Evolutionary conservation across 2,113 vertebrate genomes (phyloP).

Genomic region (Heterotilapia buettikoferi): DNA sequence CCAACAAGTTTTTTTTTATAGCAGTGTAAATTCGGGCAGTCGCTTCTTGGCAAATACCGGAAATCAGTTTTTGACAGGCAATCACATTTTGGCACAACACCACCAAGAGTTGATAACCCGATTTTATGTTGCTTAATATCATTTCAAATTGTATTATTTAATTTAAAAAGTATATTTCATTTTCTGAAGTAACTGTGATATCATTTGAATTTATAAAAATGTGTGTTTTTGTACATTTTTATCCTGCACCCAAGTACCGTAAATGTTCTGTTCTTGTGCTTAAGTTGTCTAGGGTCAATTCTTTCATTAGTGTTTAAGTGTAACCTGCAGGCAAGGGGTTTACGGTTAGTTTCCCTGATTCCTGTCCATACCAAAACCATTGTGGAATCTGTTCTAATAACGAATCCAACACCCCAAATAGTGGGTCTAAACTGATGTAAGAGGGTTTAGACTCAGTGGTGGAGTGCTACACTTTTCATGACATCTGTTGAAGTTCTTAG

Average conservation of each 20-base stretch:
- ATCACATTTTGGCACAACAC: neutral
- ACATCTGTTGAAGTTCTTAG: neutral
- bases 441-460: neutral
- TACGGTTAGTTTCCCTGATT: neutral
- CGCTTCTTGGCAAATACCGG: neutral
- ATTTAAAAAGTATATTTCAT: neutral
- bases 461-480: rapidly evolving
- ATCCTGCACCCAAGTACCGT: neutral
- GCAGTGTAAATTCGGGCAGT: rapidly evolving
- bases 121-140: neutral
- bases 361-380: neutral
- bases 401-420: neutral
- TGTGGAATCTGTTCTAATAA: neutral
- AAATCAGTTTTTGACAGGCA: neutral
- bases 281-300: neutral
- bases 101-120: neutral
- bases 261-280: neutral
- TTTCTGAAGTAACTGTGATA: neutral
- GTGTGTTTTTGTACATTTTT: neutral
- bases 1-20: neutral
- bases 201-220: neutral
- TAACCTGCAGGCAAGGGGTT: neutral
- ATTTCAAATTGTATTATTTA: rapidly evolving
- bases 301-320: neutral
- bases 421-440: neutral